Conservation (phyloP, 1,140 invertebrate species). For the Gonioctena quinquepunctata region DNA sequence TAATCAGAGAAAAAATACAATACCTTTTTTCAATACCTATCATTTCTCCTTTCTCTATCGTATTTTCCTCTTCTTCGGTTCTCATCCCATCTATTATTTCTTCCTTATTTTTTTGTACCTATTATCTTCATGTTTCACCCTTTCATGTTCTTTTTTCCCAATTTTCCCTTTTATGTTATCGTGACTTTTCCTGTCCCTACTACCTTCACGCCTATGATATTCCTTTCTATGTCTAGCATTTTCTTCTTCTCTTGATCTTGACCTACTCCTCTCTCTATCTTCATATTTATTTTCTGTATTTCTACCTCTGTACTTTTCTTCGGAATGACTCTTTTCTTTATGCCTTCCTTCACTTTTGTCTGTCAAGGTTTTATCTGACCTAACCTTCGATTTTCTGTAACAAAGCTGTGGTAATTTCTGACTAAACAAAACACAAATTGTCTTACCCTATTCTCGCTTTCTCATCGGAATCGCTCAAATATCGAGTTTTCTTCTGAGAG, state of each 20-base stretch:
- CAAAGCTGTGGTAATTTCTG: conserved; percentile 2
- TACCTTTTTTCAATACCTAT: no score
- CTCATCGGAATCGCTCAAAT: no score
- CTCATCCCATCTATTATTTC: conserved; percentile 36
- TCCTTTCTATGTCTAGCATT: not conserved
- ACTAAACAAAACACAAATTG: no score
- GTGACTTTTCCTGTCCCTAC: not conserved
- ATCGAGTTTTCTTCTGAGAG: not conserved
- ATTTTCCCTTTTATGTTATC: conserved; percentile 22
- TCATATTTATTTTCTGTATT: conserved; percentile 5
- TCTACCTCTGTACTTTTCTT: conserved; percentile 12
- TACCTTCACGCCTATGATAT: not conserved
- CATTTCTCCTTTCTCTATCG: conserved; percentile 23
- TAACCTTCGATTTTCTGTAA: conserved; percentile 20
- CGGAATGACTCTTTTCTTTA: not conserved
- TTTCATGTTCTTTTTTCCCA: conserved; percentile 31
- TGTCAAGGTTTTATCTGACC: not conserved
- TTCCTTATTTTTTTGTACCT: no score
- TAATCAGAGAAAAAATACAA: no score
- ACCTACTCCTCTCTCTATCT: not conserved
- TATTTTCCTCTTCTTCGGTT: conserved; percentile 31
- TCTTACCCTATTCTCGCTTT: conserved; percentile 4
- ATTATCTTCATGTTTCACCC: conserved; percentile 24
- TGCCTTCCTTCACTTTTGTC: conserved; percentile 19
- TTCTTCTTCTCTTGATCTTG: conserved; percentile 10